Conservation (phyloP, 2,888 invertebrate genomes). For the Mythimna lalbum region DNA sequence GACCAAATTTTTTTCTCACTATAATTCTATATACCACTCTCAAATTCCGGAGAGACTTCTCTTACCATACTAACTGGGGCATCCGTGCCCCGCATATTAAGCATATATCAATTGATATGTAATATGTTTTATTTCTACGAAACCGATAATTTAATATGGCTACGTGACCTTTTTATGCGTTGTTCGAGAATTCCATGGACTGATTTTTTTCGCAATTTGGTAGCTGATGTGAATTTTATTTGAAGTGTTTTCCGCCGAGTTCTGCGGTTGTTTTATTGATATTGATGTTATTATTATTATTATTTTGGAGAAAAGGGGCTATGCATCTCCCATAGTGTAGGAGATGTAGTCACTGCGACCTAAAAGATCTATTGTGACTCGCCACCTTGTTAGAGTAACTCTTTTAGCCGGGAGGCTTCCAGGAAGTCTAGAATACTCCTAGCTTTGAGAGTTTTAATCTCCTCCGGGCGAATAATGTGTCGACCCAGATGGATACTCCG, state of each 20-base stretch:
- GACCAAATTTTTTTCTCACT: constrained; percentile 24
- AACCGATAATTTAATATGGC: constrained; percentile 66
- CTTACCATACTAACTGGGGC: constrained; percentile 57
- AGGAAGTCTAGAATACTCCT: too few species aligned
- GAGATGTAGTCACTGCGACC: too few species aligned
- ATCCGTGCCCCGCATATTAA: constrained; percentile 61
- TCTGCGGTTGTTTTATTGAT: constrained; percentile 39
- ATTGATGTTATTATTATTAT: constrained; percentile 39
- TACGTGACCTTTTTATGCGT: constrained; percentile 61
- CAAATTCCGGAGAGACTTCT: constrained; percentile 32
- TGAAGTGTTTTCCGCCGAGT: constrained; percentile 33
- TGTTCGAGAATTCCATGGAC: constrained; percentile 35
- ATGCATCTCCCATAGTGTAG: too few species aligned
- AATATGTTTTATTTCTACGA: constrained; percentile 62
- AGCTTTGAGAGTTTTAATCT: too few species aligned
- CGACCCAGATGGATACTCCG: too few species aligned
- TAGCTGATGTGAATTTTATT: constrained; percentile 56
- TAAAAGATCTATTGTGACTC: too few species aligned
- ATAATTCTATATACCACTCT: constrained; percentile 30
- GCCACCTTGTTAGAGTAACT: too few species aligned
- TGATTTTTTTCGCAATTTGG: constrained; percentile 55
- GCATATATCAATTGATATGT: constrained; percentile 63
- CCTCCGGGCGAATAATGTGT: too few species aligned
- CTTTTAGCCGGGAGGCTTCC: too few species aligned
- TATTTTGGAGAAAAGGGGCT: too few species aligned